Percentiles rank a stretch among this genome's conserved stretches.
Evolutionary conservation across 2,888 invertebrate genomes (phyloP).

Genomic region (Cryptosula pallasiana): DNA sequence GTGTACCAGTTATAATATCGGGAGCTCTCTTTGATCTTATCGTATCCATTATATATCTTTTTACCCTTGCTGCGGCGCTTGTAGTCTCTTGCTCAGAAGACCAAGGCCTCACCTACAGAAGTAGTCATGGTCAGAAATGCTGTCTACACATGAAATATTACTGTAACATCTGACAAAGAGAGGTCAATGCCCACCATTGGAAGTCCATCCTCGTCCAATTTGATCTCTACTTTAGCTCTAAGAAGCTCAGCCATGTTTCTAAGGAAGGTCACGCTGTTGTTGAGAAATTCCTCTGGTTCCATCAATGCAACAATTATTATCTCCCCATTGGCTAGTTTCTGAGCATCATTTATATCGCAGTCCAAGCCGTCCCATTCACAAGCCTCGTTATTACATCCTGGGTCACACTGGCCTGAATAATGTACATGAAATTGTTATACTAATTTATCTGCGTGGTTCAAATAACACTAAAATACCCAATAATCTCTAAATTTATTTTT

Average conservation of each 20-base stretch:
- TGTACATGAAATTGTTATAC: no score
- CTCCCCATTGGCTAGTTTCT: conserved; percentile 68
- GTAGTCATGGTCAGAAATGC: no score
- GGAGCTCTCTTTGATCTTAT: not conserved
- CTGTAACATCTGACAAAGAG: no score
- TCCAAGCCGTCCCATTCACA: conserved; percentile 98
- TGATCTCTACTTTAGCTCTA: conserved; percentile 77
- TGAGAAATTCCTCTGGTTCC: conserved; percentile 46
- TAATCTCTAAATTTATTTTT: no score
- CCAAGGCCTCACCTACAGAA: conserved; percentile 10
- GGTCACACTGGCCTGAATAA: conserved; percentile 80
- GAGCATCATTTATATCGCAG: conserved; percentile 57
- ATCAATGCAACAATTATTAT: conserved; percentile 79
- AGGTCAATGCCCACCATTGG: conserved; percentile 64
- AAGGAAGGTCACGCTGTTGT: conserved; percentile 67
- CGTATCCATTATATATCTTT: not conserved
- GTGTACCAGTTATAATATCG: not conserved
- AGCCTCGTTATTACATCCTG: conserved; percentile 90
- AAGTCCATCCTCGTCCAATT: conserved; percentile 73
- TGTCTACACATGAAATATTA: no score
- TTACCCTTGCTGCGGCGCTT: not conserved
- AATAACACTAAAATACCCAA: no score
- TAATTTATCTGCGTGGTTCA: no score
- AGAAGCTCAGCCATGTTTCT: conserved; percentile 74
- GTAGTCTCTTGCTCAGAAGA: not conserved